Evolutionary conservation across 2,113 vertebrate species (phyloP).

Genomic region (Numida meleagris): DNA sequence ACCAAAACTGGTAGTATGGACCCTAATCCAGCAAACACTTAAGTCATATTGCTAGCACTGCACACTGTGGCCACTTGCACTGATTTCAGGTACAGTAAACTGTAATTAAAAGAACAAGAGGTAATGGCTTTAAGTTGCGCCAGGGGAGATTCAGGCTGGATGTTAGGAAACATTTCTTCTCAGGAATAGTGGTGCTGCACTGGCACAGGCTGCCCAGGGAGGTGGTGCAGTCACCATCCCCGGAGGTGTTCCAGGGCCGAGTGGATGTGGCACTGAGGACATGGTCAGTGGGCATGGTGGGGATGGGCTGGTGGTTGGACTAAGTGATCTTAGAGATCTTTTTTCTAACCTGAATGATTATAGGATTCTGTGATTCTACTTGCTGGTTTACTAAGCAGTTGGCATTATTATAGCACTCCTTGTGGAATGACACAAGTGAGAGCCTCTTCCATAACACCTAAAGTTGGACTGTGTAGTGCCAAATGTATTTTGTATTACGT

Average conservation of each 20-base stretch:
- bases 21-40: neutral
- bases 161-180: no score
- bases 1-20: neutral
- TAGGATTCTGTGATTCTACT: neutral
- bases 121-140: no score
- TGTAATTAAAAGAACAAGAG: neutral
- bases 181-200: no score
- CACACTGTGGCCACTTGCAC: neutral
- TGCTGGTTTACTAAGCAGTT: neutral
- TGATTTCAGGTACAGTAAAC: neutral
- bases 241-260: no score
- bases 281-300: no score
- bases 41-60: neutral
- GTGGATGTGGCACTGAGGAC: no score
- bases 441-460: neutral
- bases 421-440: neutral
- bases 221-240: no score
- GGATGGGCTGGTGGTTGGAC: no score
- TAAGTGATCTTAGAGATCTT: no score
- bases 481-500: neutral
- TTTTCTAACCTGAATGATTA: no score
- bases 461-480: neutral
- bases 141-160: no score
- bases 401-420: fast-evolving
- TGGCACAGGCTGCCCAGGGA: no score